Evolutionary conservation across 2,888 invertebrate genomes (phyloP), one percentile per base, ranked within the genome.

Genomic region (Tinea semifulvella): DNA sequence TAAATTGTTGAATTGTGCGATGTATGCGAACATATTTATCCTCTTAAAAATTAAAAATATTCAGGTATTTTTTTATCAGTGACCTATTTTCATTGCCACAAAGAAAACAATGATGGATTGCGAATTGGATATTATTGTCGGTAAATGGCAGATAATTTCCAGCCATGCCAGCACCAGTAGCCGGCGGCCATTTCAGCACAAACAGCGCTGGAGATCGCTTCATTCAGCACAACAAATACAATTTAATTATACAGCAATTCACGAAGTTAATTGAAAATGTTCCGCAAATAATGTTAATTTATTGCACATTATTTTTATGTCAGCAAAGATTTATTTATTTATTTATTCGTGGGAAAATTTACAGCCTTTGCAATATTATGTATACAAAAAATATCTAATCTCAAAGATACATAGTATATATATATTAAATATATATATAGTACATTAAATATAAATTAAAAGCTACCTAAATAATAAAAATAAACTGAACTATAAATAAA

Each of bases 261-360:
- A 10, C 13, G 11, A n/a, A 3, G 14, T 35, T 35, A 35, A 35
- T 35, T 16, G 35, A 36, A 36, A 36, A 36, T 31, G n/a, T 31
- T 11, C 36, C 18, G 18, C 36, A 36, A 17, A 7, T 22, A 7
- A 22, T n/a, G n/a, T n/a, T n/a, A n/a, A n/a, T n/a, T n/a, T n/a
- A n/a, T n/a, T 8, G 22, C 22, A 8, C 8, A 22, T 7, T 22
- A 22, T 22, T 8, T 7, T 22, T 22, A 22, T 22, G 8, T 5
- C 5, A 22, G 8, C 5, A 22, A 22, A 22, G 5, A 8, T 22
- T 22, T 22, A 22, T 22, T 22, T 7, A 5, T 22, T 22, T 22
- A 8, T 22, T 22, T 22, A 22, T 8, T 22, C 8, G 5, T 8
- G 8, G 5, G 5, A 8, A 22, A 7, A 22, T 22, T 22, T 22